These are phyloP conservation scores for Holothuria leucospilota DNA, from an alignment of 53 echinoderm and acorn worm species.

Conservation along the genomic window DNA sequence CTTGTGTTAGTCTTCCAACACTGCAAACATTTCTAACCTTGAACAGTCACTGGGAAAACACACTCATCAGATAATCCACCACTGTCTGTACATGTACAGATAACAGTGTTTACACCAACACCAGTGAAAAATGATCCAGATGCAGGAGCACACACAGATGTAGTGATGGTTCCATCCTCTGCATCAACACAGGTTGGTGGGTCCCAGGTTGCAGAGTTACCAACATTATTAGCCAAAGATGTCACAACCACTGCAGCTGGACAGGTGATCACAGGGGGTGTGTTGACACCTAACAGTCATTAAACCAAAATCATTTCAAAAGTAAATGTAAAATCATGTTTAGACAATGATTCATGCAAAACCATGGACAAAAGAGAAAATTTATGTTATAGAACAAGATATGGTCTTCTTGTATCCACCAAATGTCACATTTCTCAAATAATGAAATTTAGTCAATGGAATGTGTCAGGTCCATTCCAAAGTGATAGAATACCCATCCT, in stretches of 20 bases:
- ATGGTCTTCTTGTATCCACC: no score
- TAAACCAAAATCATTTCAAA: no score
- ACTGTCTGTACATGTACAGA: conserved; percentile 21
- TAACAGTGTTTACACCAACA: conserved; percentile 7
- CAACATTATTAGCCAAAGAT: neutral
- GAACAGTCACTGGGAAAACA: neutral
- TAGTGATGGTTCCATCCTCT: conserved; percentile 24
- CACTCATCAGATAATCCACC: neutral
- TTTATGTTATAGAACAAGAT: no score
- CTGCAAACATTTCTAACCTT: no score
- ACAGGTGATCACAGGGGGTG: conserved; percentile 13
- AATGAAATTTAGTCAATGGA: no score
- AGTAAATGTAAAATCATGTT: no score
- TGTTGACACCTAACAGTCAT: neutral
- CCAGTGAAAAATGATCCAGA: neutral
- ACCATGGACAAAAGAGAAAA: no score
- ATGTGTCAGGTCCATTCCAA: no score
- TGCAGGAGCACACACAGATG: neutral
- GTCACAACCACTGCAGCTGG: neutral
- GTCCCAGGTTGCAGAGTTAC: conserved; percentile 4
- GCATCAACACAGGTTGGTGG: conserved; percentile 16
- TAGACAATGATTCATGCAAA: no score
- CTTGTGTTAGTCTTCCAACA: no score
- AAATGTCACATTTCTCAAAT: no score
- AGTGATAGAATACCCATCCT: no score